Base-by-base conservation (phyloP, 2,888 invertebrate species). In the Argyresthia albistria region DNA sequence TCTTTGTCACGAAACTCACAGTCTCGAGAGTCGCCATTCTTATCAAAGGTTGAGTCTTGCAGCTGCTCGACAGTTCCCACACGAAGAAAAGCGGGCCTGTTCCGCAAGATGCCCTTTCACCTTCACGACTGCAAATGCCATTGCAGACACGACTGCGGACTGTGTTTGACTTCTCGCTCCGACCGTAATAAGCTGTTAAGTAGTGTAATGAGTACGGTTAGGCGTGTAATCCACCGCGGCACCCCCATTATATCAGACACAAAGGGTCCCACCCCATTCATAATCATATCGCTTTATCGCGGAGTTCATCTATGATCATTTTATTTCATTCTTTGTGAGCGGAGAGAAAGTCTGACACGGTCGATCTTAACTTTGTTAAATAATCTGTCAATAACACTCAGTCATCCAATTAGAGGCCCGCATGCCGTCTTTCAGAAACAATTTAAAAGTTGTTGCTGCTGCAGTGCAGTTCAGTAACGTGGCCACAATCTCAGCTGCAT, bases 391-490 rank as follows among this genome's bases (percentile, higher is more conserved):
- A 75, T 75, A 71, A 72, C 67, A 70, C 69, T 80, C 74, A 72
- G 70, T 69, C 67, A 66, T 68, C 66, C 74, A 79, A 80, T 82
- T 80, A 76, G 64, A 51, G 56, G 59, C 82, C 82, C 83, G 81
- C 81, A 83, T 82, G 64, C 58, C 66, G 64, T 64, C 68, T 37
- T 37, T 35, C 45, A 35, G 12, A 36, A 36, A n/a, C 37, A 36
- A 48, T 48, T 48, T 48, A 36, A 37, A 48, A 48, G 15, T 10
- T 48, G 48, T 15, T 48, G 36, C 14, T 48, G 36, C 14, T 12
- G 37, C 14, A 48, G 8, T 14, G n/a, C 37, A 37, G 48, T 37
- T 11, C 25, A 6, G 6, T 25, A 25, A 25, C 25, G 25, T 25
- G 3, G 3, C 25, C 25, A 25, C 25, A 25, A 25, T 25, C 25